phyloP scores from a whole-genome alignment of 2,888 invertebrate genomes.

The Drosophila monieri region DNA sequence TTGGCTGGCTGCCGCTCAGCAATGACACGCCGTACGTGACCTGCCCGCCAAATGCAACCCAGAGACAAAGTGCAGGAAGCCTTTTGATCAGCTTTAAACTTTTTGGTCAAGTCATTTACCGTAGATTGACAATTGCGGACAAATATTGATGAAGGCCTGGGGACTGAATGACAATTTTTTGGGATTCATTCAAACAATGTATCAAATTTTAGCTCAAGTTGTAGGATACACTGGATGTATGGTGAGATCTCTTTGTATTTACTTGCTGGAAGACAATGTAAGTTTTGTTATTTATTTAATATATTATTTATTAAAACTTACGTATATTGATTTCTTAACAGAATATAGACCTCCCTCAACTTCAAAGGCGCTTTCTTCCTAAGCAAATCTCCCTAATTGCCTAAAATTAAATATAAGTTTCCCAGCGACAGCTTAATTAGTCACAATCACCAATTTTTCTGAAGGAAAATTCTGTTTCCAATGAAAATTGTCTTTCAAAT shows the following conservation, averaged over 20 bases:
- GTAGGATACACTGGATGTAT: neutral
- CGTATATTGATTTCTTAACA: too few species aligned
- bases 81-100: slow-evolving; percentile 45
- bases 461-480: slow-evolving; percentile 48
- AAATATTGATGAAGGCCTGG: slow-evolving; percentile 18
- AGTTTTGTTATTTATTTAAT: too few species aligned
- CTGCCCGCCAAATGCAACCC: slow-evolving; percentile 60
- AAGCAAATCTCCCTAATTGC: slow-evolving; percentile 26
- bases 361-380: slow-evolving; percentile 16
- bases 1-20: slow-evolving; percentile 75
- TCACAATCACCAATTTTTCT: slow-evolving; percentile 45
- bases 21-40: slow-evolving; percentile 75
- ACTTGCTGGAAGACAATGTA: too few species aligned
- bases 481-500: slow-evolving; percentile 31
- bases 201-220: neutral
- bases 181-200: slow-evolving; percentile 2
- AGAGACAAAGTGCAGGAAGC: slow-evolving; percentile 23
- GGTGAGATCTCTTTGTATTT: too few species aligned
- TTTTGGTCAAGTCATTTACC: slow-evolving; percentile 37
- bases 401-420: slow-evolving; percentile 10
- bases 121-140: slow-evolving; percentile 29
- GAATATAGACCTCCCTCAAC: neutral
- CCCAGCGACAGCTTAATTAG: slow-evolving; percentile 50
- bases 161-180: neutral
- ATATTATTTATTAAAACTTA: too few species aligned